phyloP scores from a whole-genome alignment of 2,888 invertebrate genomes.

The Athrips mouffetella region DNA sequence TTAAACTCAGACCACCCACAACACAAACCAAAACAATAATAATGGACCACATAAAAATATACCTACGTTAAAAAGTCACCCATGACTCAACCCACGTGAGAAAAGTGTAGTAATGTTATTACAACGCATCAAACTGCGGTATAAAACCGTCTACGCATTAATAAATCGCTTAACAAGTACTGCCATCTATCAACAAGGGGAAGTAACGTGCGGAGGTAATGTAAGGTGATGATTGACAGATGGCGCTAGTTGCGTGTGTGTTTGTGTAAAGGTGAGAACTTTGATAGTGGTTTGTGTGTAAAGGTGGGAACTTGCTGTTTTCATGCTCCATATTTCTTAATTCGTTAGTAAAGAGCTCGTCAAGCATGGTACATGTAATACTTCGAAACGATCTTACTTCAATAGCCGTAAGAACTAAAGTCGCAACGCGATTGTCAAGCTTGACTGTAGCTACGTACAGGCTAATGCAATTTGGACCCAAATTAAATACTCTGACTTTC shows the following conservation, averaged over 20 bases:
- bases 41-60: slow-evolving; percentile 9
- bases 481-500: no score
- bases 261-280: slow-evolving; percentile 34
- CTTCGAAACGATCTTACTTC: no score
- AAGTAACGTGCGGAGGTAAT: slow-evolving; percentile 62
- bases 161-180: slow-evolving; percentile 63
- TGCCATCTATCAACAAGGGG: slow-evolving; percentile 65
- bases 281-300: neutral
- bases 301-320: neutral
- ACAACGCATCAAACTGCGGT: slow-evolving; percentile 51
- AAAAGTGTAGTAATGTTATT: slow-evolving; percentile 48
- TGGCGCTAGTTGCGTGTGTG: slow-evolving; percentile 43
- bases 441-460: no score
- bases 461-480: no score
- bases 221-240: slow-evolving; percentile 65
- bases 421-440: no score
- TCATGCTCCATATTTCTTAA: no score
- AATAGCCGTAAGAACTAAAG: no score
- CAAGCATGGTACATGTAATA: no score
- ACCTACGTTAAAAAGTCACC: slow-evolving; percentile 14
- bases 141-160: slow-evolving; percentile 57
- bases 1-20: slow-evolving; percentile 7
- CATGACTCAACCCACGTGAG: slow-evolving; percentile 35
- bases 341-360: no score
- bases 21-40: neutral